These are phyloP conservation scores for Myotis davidii DNA, from an alignment of 2,113 vertebrate genomes.

Conservation along the genomic window DNA sequence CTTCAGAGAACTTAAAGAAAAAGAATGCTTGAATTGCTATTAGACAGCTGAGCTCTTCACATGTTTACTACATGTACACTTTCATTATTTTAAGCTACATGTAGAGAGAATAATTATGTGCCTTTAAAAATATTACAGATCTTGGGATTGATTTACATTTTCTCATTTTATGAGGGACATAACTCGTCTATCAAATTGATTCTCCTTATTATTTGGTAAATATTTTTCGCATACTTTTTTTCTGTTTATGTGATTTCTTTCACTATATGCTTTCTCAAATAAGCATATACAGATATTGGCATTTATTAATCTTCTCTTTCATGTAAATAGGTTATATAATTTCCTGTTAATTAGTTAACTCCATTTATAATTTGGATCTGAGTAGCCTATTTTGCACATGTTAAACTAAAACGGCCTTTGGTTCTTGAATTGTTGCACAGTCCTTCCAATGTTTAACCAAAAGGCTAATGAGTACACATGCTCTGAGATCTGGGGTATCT, in stretches of 20 bases:
- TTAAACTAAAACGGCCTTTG: slow-evolving; percentile 12
- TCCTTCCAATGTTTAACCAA: neutral
- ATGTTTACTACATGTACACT: neutral
- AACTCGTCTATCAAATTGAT: slow-evolving; percentile 9
- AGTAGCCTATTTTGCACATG: neutral
- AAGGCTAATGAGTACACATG: neutral
- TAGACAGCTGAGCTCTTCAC: neutral
- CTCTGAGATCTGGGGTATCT: neutral
- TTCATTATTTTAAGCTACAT: neutral
- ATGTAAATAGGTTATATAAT: neutral
- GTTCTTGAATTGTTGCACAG: neutral
- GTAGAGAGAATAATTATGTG: neutral
- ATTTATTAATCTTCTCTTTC: neutral
- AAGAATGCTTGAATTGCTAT: neutral
- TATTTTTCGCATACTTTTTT: neutral
- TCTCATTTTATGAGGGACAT: slow-evolving; percentile 19
- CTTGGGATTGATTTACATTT: slow-evolving; percentile 34
- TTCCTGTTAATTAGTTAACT: neutral
- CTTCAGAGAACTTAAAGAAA: neutral
- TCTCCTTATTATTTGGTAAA: neutral
- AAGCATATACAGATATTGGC: neutral
- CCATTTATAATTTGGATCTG: neutral
- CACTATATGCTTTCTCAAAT: neutral
- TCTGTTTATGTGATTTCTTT: neutral
- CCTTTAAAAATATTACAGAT: neutral